Evolutionary conservation across 2,888 invertebrate species (phyloP).

Genomic region (Tachina fera): DNA sequence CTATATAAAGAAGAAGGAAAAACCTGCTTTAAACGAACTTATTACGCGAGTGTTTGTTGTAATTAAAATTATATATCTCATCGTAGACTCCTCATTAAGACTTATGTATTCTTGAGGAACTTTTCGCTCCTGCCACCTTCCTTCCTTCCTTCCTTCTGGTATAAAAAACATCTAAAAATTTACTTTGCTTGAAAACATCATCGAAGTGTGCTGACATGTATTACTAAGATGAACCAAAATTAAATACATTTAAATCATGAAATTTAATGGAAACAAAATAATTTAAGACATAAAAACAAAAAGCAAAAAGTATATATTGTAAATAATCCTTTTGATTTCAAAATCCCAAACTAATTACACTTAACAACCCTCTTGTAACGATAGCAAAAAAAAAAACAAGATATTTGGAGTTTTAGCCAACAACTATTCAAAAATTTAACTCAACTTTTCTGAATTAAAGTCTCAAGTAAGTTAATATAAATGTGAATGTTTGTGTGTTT

Average conservation of each 20-base stretch:
- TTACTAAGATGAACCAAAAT: constrained; percentile 13
- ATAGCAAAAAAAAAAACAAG: neutral
- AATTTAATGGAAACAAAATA: constrained; percentile 6
- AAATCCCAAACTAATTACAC: neutral
- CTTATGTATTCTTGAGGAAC: constrained; percentile 13
- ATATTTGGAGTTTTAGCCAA: neutral
- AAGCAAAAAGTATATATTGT: neutral
- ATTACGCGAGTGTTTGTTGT: constrained; percentile 36
- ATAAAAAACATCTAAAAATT: constrained; percentile 18
- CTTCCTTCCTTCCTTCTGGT: neutral
- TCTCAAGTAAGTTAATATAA: constrained; percentile 44
- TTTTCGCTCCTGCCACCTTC: neutral
- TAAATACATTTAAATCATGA: neutral
- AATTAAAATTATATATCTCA: constrained; percentile 48
- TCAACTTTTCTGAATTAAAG: constrained; percentile 11
- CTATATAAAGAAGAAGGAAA: neutral
- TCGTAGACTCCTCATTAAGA: constrained; percentile 33
- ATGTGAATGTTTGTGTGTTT: neutral
- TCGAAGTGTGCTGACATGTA: constrained; percentile 21
- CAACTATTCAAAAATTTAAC: constrained; percentile 16
- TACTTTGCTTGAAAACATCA: constrained; percentile 26
- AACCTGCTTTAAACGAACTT: neutral
- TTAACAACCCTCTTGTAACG: neutral
- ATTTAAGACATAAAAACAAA: constrained; percentile 17
- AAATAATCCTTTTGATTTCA: neutral